Base-by-base conservation (phyloP, 2,888 invertebrate genomes). In the Oscheius sp. region DNA sequence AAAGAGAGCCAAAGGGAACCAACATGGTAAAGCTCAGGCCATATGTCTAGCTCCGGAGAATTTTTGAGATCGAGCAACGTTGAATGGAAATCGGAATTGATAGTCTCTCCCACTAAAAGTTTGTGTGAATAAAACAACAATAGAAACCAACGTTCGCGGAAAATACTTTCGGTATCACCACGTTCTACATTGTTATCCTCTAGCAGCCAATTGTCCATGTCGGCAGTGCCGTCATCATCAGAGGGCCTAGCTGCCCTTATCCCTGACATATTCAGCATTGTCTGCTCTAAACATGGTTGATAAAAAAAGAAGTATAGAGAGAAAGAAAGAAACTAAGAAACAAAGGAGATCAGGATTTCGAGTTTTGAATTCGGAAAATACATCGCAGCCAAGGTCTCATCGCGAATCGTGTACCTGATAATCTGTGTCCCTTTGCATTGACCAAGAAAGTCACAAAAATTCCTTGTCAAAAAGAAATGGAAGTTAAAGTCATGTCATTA, bases 121-220 rank as follows among this genome's bases (percentile, higher is more conserved):
- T 29, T 2, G 50, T 7, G 5, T 4, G 13, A 65, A 35, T 1
- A 11, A 70, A 7, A 11, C 35, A 55, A 37, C 10, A 35, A 1
- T 1, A 33, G 7, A 59, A 59, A 62, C 73, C 37, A 7, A 73
- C 73, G 51, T 7, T 63, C 57, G 42, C 63, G 63, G 42, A 73
- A 73, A 47, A 63, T 65, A 37, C 57, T 57, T 7, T 55, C 47
- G 37, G 53, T 62, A 55, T 73, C 73, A 29, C 73, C 73, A 2
- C 73, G 35, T n/a, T 65, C 57, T 9, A 73, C 63, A 63, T 63
- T 63, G 32, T 48, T 48, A 21, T 47, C 50, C 9, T 63, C 63
- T 21, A 48, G 11, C 9, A 47, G 29, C 42, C 42, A 42, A 42
- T 42, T 42, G 9, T 48, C 33, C 29, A 63, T n/a, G 7, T 63